Percentiles rank a stretch among this genome's conserved stretches.
Conservation (phyloP, 2,888 invertebrate genomes). For the Zonitis immaculata region DNA sequence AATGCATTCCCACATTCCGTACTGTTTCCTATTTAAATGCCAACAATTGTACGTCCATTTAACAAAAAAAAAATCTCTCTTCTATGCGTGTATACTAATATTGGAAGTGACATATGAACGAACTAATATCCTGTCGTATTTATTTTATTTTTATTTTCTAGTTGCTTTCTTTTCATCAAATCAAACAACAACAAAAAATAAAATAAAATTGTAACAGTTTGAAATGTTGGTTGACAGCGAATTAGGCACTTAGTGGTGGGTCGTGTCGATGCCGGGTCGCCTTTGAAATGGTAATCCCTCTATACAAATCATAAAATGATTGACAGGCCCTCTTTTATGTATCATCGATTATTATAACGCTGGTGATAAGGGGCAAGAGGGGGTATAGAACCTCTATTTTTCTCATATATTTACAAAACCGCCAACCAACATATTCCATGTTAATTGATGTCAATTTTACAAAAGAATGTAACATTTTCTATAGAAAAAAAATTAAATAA, state of each 20-base stretch:
- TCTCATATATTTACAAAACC: too few relatives aligned
- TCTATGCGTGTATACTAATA: too few relatives aligned
- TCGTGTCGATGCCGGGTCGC: conserved; percentile 35
- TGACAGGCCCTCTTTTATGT: conserved; percentile 42
- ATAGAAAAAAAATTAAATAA: too few relatives aligned
- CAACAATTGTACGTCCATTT: conserved; percentile 35
- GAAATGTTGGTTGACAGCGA: conserved; percentile 44
- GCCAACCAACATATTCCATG: conserved; percentile 28
- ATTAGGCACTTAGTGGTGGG: conserved; percentile 47
- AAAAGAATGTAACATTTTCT: too few relatives aligned
- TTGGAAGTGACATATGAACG: conserved; percentile 43
- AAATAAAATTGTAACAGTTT: conserved; percentile 35
- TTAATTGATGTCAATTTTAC: conserved; percentile 38
- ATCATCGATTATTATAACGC: too few relatives aligned
- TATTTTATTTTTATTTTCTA: neutral
- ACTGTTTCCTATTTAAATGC: conserved; percentile 30
- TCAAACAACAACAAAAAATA: too few relatives aligned
- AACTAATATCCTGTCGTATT: conserved; percentile 40
- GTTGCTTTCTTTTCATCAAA: neutral
- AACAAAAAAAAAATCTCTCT: conserved; percentile 37
- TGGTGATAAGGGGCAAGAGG: too few relatives aligned
- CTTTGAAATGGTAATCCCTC: conserved; percentile 46
- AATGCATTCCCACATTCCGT: conserved; percentile 32
- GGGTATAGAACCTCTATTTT: too few relatives aligned
- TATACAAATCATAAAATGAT: conserved; percentile 40